Base-by-base conservation (phyloP, 35 echinoderm and acorn worm genomes). In the Apostichopus japonicus region DNA sequence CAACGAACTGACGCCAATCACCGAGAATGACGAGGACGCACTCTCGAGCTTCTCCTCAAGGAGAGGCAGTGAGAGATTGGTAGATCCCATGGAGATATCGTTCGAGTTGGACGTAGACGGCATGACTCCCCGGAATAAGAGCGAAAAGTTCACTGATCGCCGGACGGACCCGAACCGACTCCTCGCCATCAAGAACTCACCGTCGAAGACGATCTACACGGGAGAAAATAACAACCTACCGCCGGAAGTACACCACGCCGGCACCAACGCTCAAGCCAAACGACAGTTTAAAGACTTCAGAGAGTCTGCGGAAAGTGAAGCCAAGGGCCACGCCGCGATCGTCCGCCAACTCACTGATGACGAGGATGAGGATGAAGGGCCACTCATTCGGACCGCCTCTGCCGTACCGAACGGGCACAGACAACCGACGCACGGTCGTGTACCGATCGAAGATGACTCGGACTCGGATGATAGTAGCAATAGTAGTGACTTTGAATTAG, bases 1-100 rank as follows among this genome's bases (percentile, higher is more conserved):
- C 72, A 91, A 91, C 76, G 90, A 91, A 55, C 90, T 91, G 7
- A 79, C 90, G 5, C 90, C 90, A 5, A 91, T 91, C 54, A 91
- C 90, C 16, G 90, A 91, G 58, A 24, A 77, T 58, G 90, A 91
- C 25, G 90, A 91, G 16, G 90, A 91, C 58, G 90, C 90, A 14
- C 16, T 91, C 10, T 91, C 90, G 0, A 91, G 16, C 19, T 27
- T 79, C 19, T 91, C 90, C 16, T 91, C 90, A 6, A 17, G 51
- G 21, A 91, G 90, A 79, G 76, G 71, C 16, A 91, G 90, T 52
- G 90, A 58, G 53, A 91, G 51, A 54, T 14, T 77, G 8, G 54
- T 59, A 55, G 90, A 91, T 19, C 33, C 90, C 4, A 3, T 76
- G 17, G 90, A 91, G 10, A 53, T 79, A 23, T 23, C 90, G 1